A percentile compares a stretch with the other conserved stretches of the same genome.
These are phyloP conservation scores for Arenaria interpres DNA, from an alignment of 2,113 vertebrate genomes.

Conservation along the genomic window DNA sequence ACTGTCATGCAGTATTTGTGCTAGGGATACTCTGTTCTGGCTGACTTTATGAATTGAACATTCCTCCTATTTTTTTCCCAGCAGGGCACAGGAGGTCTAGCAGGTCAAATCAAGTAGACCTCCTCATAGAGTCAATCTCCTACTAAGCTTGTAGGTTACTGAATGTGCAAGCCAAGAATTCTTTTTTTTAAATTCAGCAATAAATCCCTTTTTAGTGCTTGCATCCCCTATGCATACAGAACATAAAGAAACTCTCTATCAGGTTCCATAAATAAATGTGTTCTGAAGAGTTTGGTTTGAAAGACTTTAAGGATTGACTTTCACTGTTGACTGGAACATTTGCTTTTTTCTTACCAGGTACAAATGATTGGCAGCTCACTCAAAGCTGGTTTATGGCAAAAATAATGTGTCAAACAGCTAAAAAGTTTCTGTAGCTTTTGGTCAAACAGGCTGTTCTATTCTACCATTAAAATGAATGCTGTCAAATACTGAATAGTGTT, in stretches of 20 bases:
- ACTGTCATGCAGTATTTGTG: background rate
- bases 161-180: background rate
- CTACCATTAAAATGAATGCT: constrained; percentile 45
- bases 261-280: background rate
- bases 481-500: constrained; percentile 53
- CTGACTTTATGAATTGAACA: background rate
- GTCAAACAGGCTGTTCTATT: constrained; percentile 37
- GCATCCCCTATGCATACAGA: background rate
- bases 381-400: constrained; percentile 25
- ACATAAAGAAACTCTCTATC: background rate
- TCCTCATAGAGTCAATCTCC: background rate
- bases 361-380: constrained; percentile 26
- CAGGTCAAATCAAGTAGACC: background rate
- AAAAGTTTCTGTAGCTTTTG: constrained; percentile 48
- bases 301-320: background rate
- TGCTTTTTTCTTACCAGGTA: background rate
- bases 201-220: background rate
- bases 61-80: background rate
- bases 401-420: constrained; percentile 22
- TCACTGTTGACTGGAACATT: background rate
- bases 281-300: background rate
- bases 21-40: background rate
- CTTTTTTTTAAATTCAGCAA: background rate
- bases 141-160: background rate
- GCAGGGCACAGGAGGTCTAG: background rate